These are phyloP conservation scores for Ciconia stormi DNA, from an alignment of 2,113 vertebrate species.

Conservation along the genomic window DNA sequence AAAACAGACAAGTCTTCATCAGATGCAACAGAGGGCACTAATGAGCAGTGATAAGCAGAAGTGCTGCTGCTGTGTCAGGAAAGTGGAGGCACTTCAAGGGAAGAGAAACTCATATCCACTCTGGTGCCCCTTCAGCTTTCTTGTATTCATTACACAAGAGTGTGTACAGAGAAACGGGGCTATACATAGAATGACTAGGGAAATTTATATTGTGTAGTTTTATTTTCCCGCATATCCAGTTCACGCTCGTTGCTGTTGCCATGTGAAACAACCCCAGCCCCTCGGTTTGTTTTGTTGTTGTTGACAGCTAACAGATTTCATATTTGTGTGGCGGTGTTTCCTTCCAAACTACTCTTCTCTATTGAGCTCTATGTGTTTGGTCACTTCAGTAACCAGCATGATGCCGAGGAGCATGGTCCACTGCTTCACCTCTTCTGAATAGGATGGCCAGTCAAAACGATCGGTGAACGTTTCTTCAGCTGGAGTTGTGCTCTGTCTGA, in stretches of 20 bases:
- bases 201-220: slow-evolving; percentile 23
- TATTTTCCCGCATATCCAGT: slow-evolving; percentile 38
- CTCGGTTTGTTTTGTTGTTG: slow-evolving; percentile 2
- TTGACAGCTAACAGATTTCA: slow-evolving; percentile 31
- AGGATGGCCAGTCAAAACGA: background rate
- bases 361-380: slow-evolving; percentile 20
- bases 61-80: background rate
- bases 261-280: slow-evolving; percentile 18
- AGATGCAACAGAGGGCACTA: slow-evolving; percentile 56
- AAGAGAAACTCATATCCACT: background rate
- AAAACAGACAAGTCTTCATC: slow-evolving; percentile 58
- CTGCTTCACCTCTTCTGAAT: slow-evolving; percentile 14
- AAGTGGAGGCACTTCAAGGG: background rate
- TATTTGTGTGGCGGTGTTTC: slow-evolving; percentile 11
- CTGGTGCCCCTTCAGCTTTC: slow-evolving; percentile 9
- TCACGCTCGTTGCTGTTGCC: slow-evolving; percentile 41
- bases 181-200: slow-evolving; percentile 18
- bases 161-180: background rate
- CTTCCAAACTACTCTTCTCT: slow-evolving; percentile 27
- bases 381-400: slow-evolving; percentile 41
- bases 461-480: background rate
- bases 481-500: background rate
- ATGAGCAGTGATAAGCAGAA: slow-evolving; percentile 60
- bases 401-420: slow-evolving; percentile 21
- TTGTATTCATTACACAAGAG: background rate